Evolutionary conservation across 2,888 invertebrate species (phyloP), one percentile per base, ranked within the genome.

Genomic region (Drosophila quinaria): DNA sequence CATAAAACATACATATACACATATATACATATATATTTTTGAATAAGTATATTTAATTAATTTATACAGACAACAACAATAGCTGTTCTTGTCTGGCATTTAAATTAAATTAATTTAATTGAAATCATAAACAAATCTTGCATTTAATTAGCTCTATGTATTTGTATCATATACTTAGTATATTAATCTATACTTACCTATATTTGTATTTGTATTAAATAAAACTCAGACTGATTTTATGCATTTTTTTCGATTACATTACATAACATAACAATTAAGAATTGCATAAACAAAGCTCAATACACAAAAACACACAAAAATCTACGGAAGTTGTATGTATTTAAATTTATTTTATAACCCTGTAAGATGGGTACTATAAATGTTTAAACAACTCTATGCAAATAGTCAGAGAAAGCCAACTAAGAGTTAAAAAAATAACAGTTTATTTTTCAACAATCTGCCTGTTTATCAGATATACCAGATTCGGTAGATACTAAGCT

Each of bases 191-290:
- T 39, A 67, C 52, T 59, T 76, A 61, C 51, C 50, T 54, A 55
- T 66, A 59, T 55, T 60, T 64, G 62, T 59, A 60, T 66, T 60
- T 63, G 80, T 80, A 80, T 80, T 80, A 70, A 15, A 77, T 66
- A 80, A 81, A 79, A 77, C 82, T 85, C 87, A 80, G 86, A 86
- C 86, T 86, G 89, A 86, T 86, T 86, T 87, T 74, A 87, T 74
- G 85, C 80, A 86, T 81, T 85, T 89, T 70, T 73, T 71, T 78
- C 50, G 66, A 70, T 51, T 47, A 56, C 44, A 69, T 22, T 29
- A 55, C 46, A 35, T 25, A 9, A 31, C 39, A 64, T 64, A 67
- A 70, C 33, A 64, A 22, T 60, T 73, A 87, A 65, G 70, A 50
- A 58, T 51, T 33, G 11, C 33, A 49, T 52, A 49, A 56, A 44